phyloP scores from a whole-genome alignment of 2,888 invertebrate species.

The Trichopria drosophilae region DNA sequence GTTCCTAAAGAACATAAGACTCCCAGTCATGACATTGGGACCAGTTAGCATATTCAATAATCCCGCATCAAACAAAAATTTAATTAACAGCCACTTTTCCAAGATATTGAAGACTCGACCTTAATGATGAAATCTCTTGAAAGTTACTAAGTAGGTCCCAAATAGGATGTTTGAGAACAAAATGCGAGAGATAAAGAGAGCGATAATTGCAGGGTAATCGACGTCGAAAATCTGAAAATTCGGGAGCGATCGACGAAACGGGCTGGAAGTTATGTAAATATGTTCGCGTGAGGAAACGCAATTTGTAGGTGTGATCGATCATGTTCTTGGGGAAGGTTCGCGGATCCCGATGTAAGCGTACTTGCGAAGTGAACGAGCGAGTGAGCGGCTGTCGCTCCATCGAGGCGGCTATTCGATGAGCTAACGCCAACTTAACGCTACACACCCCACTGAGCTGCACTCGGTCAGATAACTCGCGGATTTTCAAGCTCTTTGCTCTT shows the following conservation, averaged over 20 bases:
- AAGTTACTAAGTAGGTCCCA: too few species aligned
- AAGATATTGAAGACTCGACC: too few species aligned
- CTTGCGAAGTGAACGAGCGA: not conserved
- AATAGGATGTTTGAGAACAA: too few species aligned
- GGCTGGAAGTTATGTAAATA: constrained; percentile 8
- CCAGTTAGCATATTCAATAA: too few species aligned
- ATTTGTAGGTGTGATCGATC: constrained; percentile 50
- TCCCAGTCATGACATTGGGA: too few species aligned
- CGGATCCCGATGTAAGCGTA: constrained; percentile 1
- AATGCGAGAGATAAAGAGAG: too few species aligned
- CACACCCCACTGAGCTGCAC: constrained; percentile 52
- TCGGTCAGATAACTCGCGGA: constrained; percentile 54
- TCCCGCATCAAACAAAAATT: too few species aligned
- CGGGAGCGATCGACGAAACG: constrained; percentile 23
- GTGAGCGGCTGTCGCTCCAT: constrained; percentile 36
- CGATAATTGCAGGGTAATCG: too few species aligned
- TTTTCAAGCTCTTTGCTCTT: constrained; percentile 48
- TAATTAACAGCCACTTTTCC: too few species aligned
- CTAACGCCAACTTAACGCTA: constrained; percentile 54
- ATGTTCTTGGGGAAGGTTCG: constrained; percentile 39
- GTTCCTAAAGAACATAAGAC: too few species aligned
- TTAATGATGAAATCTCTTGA: too few species aligned
- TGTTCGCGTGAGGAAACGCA: too few species aligned
- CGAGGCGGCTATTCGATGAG: constrained; percentile 48
- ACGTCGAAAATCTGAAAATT: constrained; percentile 35